These are phyloP conservation scores for Piprites chloris DNA, from an alignment of 2,113 vertebrate species.

Conservation along the genomic window DNA sequence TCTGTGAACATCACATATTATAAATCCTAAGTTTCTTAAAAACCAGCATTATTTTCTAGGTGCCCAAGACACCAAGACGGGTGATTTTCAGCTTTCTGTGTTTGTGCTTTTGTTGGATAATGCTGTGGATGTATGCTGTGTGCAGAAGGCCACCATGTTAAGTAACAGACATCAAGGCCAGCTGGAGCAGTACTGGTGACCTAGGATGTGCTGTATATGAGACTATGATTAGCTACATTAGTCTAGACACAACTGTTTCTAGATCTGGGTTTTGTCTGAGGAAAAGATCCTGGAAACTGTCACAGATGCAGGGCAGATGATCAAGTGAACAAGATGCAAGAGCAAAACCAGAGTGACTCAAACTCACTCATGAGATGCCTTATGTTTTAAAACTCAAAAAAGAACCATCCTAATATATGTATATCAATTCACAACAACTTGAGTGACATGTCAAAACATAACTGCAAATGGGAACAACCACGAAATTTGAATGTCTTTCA, in stretches of 20 bases:
- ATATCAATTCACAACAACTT: neutral
- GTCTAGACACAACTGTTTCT: neutral
- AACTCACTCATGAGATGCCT: neutral
- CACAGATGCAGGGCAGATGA: neutral
- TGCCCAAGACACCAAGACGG: neutral
- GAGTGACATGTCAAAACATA: neutral
- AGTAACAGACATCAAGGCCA: neutral
- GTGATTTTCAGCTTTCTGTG: neutral
- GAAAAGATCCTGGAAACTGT: neutral
- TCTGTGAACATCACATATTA: neutral
- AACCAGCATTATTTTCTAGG: neutral
- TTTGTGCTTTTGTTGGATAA: neutral
- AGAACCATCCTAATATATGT: neutral
- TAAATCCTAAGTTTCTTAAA: neutral
- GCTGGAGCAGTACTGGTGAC: neutral
- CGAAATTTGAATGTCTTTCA: neutral
- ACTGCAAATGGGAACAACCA: neutral
- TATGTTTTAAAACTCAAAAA: neutral
- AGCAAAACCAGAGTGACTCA: neutral
- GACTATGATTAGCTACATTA: neutral
- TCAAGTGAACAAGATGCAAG: neutral
- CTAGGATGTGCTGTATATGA: neutral
- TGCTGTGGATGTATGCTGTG: neutral
- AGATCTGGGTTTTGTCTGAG: neutral
- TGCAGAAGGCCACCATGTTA: neutral